phyloP scores from a whole-genome alignment of 2,113 vertebrate genomes.

The Rhea americana region DNA sequence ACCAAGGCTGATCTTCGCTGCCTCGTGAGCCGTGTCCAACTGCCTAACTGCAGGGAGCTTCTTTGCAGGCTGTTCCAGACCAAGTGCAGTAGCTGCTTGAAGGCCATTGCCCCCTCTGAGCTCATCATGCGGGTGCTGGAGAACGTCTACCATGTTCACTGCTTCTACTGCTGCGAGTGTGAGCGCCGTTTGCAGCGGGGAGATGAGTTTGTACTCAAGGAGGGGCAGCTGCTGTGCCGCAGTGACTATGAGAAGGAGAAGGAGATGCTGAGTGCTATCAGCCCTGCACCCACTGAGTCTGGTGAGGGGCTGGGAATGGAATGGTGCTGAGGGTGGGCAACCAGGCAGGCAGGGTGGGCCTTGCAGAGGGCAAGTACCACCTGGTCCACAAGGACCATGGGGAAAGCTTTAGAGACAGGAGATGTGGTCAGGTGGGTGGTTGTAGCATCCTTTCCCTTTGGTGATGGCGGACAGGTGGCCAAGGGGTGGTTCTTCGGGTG shows the following conservation, averaged over 20 bases:
- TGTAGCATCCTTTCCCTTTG: not conserved
- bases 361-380: not conserved
- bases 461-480: not conserved
- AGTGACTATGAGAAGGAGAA: slow-evolving; percentile 91
- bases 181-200: slow-evolving; percentile 88
- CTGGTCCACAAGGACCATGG: accelerated
- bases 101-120: slow-evolving; percentile 86
- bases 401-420: not conserved
- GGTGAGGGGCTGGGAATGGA: slow-evolving; percentile 62
- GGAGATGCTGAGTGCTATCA: slow-evolving; percentile 89
- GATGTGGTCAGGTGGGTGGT: not conserved
- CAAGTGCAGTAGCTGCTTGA: slow-evolving; percentile 89
- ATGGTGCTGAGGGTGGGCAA: not conserved
- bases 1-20: not conserved
- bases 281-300: slow-evolving; percentile 86
- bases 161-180: slow-evolving; percentile 92
- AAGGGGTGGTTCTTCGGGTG: not conserved
- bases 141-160: slow-evolving; percentile 88
- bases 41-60: accelerated
- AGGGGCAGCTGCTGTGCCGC: slow-evolving; percentile 89
- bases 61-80: slow-evolving; percentile 84
- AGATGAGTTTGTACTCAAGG: slow-evolving; percentile 91
- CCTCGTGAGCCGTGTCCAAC: not conserved
- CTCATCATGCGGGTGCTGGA: slow-evolving; percentile 90
- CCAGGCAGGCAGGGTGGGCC: not conserved